Percentiles rank a stretch among this genome's conserved stretches.
These are phyloP conservation scores for Platorchestia sp. DNA, from an alignment of 1,140 invertebrate genomes.

Conservation along the genomic window DNA sequence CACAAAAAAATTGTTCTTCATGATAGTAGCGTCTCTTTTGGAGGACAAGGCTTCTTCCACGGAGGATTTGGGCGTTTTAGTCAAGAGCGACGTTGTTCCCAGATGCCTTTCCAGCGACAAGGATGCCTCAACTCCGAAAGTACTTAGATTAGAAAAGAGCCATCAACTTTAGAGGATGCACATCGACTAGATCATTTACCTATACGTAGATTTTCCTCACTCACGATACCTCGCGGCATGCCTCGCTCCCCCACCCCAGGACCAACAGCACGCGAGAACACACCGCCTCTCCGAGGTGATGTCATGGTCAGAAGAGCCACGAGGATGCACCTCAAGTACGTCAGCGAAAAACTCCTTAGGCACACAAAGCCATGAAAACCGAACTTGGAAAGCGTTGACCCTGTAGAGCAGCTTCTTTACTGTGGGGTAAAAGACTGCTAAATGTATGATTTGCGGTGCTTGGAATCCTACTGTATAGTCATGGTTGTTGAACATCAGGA, in stretches of 20 bases:
- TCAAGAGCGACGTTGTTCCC: too few relatives aligned
- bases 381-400: neutral
- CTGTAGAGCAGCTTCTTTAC: neutral
- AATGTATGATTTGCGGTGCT: neutral
- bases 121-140: too few relatives aligned
- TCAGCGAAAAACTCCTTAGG: neutral
- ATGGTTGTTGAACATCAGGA: neutral
- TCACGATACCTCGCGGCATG: too few relatives aligned
- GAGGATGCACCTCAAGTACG: neutral
- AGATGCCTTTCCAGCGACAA: too few relatives aligned
- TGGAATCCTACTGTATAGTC: neutral
- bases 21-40: too few relatives aligned
- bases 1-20: too few relatives aligned
- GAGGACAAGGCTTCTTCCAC: too few relatives aligned
- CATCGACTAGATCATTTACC: too few relatives aligned
- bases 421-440: neutral
- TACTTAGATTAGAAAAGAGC: too few relatives aligned
- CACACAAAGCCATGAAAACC: neutral
- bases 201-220: too few relatives aligned
- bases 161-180: too few relatives aligned
- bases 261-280: neutral
- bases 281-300: neutral
- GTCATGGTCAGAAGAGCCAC: neutral
- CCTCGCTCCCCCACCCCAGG: neutral
- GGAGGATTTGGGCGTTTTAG: too few relatives aligned